phyloP scores from a whole-genome alignment of 2,113 vertebrate genomes.

The Xenus cinereus region DNA sequence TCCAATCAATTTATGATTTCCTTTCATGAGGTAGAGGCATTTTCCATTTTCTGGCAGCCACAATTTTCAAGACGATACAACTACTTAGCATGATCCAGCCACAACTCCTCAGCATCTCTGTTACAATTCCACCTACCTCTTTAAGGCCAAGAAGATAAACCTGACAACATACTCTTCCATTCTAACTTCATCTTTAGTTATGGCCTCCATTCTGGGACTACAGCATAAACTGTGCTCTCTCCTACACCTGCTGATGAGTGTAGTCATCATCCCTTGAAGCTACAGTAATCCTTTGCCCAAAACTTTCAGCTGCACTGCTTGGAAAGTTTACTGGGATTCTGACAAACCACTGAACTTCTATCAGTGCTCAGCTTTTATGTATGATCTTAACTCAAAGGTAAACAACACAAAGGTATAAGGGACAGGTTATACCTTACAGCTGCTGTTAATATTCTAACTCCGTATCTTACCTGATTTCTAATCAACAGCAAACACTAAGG shows the following conservation, averaged over 20 bases:
- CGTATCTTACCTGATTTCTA: neutral
- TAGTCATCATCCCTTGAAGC: neutral
- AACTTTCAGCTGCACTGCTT: neutral
- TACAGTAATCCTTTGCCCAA: neutral
- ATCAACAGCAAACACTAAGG: neutral
- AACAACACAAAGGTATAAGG: neutral
- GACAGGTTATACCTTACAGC: neutral
- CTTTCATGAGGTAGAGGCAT: neutral
- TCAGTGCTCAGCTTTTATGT: neutral
- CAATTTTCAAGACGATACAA: neutral
- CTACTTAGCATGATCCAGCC: neutral
- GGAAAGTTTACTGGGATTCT: neutral
- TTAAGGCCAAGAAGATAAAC: neutral
- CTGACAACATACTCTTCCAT: neutral
- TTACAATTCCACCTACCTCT: neutral
- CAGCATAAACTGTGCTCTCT: neutral
- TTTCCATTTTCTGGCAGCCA: neutral
- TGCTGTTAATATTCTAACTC: neutral
- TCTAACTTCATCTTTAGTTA: neutral
- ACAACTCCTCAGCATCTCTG: neutral
- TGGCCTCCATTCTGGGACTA: neutral
- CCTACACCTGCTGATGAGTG: fast-evolving
- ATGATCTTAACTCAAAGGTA: neutral
- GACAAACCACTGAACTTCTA: neutral
- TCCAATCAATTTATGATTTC: neutral